phyloP scores from a whole-genome alignment of 2,888 invertebrate species.

The Chydorus sphaericus region DNA sequence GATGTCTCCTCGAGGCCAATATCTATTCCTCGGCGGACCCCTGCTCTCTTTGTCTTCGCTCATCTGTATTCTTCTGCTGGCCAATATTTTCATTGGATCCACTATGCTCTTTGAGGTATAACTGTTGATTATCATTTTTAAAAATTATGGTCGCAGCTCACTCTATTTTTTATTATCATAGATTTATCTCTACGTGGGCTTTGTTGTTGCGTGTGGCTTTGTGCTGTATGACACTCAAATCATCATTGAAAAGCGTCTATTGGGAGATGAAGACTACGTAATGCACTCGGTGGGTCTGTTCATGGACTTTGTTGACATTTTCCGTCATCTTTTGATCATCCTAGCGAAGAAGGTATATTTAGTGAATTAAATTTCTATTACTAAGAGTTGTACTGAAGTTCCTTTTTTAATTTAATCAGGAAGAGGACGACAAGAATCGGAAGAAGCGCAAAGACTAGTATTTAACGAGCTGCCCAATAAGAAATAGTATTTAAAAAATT shows the following conservation, averaged over 20 bases:
- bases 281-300: constrained; percentile 81
- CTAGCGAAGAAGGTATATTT: constrained; percentile 58
- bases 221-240: constrained; percentile 94
- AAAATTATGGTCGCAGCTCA: background rate
- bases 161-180: constrained; percentile 30
- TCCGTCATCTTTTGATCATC: constrained; percentile 80
- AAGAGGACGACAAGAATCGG: constrained; percentile 8
- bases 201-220: constrained; percentile 85
- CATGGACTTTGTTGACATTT: constrained; percentile 85
- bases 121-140: constrained; percentile 22
- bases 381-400: background rate
- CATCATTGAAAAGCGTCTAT: constrained; percentile 79
- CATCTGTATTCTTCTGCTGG: constrained; percentile 58
- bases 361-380: background rate
- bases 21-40: constrained; percentile 77
- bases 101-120: constrained; percentile 56
- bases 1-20: constrained; percentile 71
- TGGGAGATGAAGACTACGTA: constrained; percentile 84
- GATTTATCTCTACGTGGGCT: constrained; percentile 72
- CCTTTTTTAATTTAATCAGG: no score
- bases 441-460: constrained; percentile 3
- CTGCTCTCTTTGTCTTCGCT: constrained; percentile 67
- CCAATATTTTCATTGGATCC: constrained; percentile 76
- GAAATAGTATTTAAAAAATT: no score
- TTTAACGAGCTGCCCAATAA: no score